Percentiles rank a stretch among this genome's conserved stretches.
Evolutionary conservation across 1,140 invertebrate genomes (phyloP).

Genomic region (Cydia amplana): DNA sequence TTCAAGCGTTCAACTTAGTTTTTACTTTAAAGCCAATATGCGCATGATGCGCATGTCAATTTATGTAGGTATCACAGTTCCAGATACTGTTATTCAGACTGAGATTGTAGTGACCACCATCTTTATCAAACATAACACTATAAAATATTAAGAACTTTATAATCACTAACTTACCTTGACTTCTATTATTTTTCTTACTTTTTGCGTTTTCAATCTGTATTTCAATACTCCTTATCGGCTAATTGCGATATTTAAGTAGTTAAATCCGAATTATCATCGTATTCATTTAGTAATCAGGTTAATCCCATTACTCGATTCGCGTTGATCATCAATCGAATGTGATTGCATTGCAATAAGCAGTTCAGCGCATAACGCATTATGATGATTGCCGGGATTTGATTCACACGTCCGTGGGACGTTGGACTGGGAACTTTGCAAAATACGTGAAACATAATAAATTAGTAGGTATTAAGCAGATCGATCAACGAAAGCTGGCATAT

Average conservation of each 20-base stretch:
- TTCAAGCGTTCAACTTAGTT: no score
- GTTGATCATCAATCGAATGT: slow-evolving; percentile 16
- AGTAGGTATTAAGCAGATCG: no score
- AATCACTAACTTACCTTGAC: no score
- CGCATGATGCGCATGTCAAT: no score
- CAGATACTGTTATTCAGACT: no score
- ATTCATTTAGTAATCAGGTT: slow-evolving; percentile 29
- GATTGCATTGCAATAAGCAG: slow-evolving; percentile 28
- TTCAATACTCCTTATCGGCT: background rate
- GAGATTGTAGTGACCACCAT: no score
- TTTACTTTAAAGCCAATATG: no score
- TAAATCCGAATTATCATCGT: slow-evolving; percentile 11
- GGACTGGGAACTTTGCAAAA: background rate
- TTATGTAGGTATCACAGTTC: no score
- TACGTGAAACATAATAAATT: background rate
- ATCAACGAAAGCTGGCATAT: no score
- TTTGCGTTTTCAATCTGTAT: background rate
- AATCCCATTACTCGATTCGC: slow-evolving; percentile 2
- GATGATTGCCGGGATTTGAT: slow-evolving; percentile 36
- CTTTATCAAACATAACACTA: no score
- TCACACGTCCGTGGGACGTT: slow-evolving; percentile 33
- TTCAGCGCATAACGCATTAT: slow-evolving; percentile 33
- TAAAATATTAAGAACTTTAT: no score
- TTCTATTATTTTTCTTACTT: background rate
- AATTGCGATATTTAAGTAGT: no score